A percentile compares a stretch with the other conserved stretches of the same genome.
phyloP scores from a whole-genome alignment of 2,888 invertebrate genomes.

The Megaustenia siamemsis region DNA sequence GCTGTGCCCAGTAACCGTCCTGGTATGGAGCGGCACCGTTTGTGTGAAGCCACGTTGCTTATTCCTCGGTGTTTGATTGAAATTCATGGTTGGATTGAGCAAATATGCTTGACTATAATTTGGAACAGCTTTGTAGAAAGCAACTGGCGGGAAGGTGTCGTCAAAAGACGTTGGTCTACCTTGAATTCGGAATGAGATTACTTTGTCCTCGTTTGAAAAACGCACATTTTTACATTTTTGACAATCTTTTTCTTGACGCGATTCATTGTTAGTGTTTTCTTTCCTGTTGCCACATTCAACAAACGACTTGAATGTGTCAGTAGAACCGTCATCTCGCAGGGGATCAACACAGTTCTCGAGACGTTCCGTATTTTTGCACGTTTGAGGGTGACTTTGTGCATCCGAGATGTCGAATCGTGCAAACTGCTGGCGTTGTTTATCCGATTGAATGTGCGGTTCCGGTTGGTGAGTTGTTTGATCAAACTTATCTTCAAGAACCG shows the following conservation, averaged over 20 bases:
- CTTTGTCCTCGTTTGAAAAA: conserved; percentile 13
- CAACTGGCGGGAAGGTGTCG: too few species aligned
- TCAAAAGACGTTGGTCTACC: too few species aligned
- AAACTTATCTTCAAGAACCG: neutral
- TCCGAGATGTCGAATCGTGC: neutral
- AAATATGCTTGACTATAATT: too few species aligned
- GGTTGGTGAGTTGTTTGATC: too few species aligned
- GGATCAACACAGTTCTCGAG: neutral
- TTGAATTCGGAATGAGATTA: neutral
- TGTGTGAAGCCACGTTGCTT: too few species aligned
- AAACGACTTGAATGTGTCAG: neutral
- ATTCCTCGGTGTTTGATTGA: too few species aligned
- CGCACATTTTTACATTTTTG: neutral
- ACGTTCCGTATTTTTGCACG: too few species aligned
- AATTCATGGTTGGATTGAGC: too few species aligned
- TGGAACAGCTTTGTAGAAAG: too few species aligned
- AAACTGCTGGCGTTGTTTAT: neutral
- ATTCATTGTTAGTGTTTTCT: neutral
- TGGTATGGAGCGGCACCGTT: too few species aligned
- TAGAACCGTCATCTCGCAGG: neutral
- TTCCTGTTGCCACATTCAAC: neutral
- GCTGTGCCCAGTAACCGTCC: too few species aligned
- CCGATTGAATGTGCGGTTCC: neutral
- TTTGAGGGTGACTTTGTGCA: too few species aligned
- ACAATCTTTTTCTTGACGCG: neutral